These are phyloP conservation scores for Drosophila mercatorum DNA, from an alignment of 2,888 invertebrate species.

Conservation along the genomic window DNA sequence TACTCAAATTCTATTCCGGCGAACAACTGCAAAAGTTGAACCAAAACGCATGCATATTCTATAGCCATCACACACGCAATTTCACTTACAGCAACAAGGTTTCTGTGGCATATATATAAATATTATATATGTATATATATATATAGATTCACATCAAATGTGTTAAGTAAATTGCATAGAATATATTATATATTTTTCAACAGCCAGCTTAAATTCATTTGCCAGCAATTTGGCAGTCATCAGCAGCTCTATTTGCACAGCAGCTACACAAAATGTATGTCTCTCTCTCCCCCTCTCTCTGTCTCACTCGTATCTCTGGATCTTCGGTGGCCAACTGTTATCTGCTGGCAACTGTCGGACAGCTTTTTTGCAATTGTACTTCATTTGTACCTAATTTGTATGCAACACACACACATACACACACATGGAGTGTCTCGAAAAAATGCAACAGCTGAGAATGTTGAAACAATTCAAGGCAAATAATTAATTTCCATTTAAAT, in stretches of 20 bases:
- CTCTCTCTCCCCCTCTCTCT: neutral
- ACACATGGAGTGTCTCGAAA: neutral
- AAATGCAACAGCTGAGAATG: constrained; percentile 19
- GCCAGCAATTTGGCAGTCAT: constrained; percentile 30
- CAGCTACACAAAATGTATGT: constrained; percentile 10
- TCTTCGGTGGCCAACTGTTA: constrained; percentile 5
- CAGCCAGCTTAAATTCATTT: constrained; percentile 21
- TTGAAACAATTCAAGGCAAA: constrained; percentile 22
- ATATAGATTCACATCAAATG: constrained; percentile 5
- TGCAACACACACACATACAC: constrained; percentile 1
- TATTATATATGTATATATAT: neutral
- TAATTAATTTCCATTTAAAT: constrained; percentile 41
- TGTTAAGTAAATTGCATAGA: constrained; percentile 19
- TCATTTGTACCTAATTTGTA: constrained; percentile 17
- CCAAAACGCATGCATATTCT: neutral
- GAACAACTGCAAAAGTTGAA: constrained; percentile 26
- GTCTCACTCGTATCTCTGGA: neutral
- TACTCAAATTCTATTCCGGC: constrained; percentile 35
- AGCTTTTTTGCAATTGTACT: constrained; percentile 13
- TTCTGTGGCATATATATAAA: neutral
- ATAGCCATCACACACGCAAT: neutral
- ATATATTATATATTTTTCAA: neutral
- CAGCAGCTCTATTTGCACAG: constrained; percentile 25
- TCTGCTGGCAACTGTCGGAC: constrained; percentile 13
- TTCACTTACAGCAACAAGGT: neutral